Percentiles rank a stretch among this genome's conserved stretches.
phyloP scores from a whole-genome alignment of 2,888 invertebrate genomes.

The Tenodera sinensis region DNA sequence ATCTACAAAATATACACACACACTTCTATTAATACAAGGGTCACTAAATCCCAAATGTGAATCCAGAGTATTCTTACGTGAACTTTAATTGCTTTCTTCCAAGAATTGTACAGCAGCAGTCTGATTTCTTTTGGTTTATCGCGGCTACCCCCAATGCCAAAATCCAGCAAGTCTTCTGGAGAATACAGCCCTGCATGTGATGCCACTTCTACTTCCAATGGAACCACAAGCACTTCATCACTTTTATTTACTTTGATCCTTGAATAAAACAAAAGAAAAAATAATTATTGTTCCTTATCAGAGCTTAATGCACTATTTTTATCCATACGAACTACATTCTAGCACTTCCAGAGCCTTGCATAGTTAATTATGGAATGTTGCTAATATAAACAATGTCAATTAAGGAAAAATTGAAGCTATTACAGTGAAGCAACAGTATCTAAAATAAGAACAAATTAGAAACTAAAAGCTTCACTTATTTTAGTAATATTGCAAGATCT shows the following conservation, averaged over 20 bases:
- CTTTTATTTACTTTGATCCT: conserved; percentile 69
- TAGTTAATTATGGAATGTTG: too few species aligned
- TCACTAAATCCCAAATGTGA: background rate
- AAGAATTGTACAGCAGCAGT: conserved; percentile 64
- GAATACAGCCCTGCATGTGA: conserved; percentile 69
- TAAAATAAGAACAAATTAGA: too few species aligned
- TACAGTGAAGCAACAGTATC: too few species aligned
- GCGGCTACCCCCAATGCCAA: conserved; percentile 72
- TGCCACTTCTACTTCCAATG: conserved; percentile 78
- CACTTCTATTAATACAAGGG: background rate
- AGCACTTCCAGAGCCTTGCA: too few species aligned
- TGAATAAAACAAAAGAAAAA: conserved; percentile 28
- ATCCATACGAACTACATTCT: too few species aligned
- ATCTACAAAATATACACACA: background rate
- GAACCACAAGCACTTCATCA: conserved; percentile 69
- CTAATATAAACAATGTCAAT: too few species aligned
- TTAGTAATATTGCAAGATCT: too few species aligned
- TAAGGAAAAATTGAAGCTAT: too few species aligned
- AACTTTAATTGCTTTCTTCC: conserved; percentile 63
- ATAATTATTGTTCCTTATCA: background rate
- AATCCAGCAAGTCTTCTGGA: conserved; percentile 73
- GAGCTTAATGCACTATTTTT: background rate
- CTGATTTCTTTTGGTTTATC: conserved; percentile 61
- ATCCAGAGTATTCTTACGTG: conserved; percentile 48
- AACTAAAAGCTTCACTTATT: too few species aligned